Percentiles rank a stretch among this genome's conserved stretches.
Evolutionary conservation across 2,888 invertebrate species (phyloP).

Genomic region (Cataglyphis cursor): DNA sequence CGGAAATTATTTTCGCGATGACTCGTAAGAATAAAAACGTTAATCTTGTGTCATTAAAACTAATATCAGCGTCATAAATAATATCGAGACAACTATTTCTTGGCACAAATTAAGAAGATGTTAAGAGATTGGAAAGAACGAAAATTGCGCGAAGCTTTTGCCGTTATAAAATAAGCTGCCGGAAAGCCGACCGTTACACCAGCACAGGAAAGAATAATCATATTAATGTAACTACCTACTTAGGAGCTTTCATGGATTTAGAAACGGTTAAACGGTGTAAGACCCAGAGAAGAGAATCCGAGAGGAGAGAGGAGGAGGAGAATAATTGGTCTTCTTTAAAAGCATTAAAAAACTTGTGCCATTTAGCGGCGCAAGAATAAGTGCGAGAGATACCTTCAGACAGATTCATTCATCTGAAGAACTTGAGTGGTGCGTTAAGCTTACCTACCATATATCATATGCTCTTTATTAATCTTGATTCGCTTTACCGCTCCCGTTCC

Average conservation of each 20-base stretch:
- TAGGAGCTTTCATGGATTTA: slow-evolving; percentile 36
- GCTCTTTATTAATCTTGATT: slow-evolving; percentile 28
- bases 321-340: slow-evolving; percentile 50
- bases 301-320: background rate
- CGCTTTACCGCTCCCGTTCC: background rate
- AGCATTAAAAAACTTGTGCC: slow-evolving; percentile 41
- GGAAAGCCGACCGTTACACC: slow-evolving; percentile 33
- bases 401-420: slow-evolving; percentile 24
- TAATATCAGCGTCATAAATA: slow-evolving; percentile 27
- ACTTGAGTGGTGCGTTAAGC: slow-evolving; percentile 23
- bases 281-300: background rate
- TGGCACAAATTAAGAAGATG: slow-evolving; percentile 4
- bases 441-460: slow-evolving; percentile 1
- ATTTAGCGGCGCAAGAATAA: slow-evolving; percentile 28
- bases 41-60: slow-evolving; percentile 34
- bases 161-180: slow-evolving; percentile 25
- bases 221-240: slow-evolving; percentile 50
- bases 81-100: slow-evolving; percentile 16
- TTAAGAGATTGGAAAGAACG: slow-evolving; percentile 27
- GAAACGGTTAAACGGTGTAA: slow-evolving; percentile 28
- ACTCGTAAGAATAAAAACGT: slow-evolving; percentile 20
- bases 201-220: slow-evolving; percentile 5
- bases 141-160: slow-evolving; percentile 37
- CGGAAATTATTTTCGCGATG: slow-evolving; percentile 47
- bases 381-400: background rate